Evolutionary conservation across 2,888 invertebrate species (phyloP), one percentile per base, ranked within the genome.

Genomic region (Gerosis bhagava): DNA sequence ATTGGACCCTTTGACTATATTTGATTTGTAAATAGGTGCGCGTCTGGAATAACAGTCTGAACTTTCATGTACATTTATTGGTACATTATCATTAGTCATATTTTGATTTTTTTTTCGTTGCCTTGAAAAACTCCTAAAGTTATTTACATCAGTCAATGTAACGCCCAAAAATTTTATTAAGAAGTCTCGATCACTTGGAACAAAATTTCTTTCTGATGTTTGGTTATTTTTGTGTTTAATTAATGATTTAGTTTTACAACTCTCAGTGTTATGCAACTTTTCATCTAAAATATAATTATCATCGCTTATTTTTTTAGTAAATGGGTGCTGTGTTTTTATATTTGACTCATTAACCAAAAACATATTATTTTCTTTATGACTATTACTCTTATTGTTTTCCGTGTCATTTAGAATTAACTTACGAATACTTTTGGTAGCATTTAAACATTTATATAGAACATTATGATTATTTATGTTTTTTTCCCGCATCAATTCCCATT

Each of bases 91-190:
- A 17, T 7, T 10, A 32, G 16, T 5, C 13, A 5, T 19, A 8
- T 13, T 39, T 12, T 31, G 11, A 10, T 25, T 25, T 5, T n/a
- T n/a, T n/a, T n/a, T n/a, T n/a, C n/a, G n/a, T n/a, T n/a, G n/a
- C n/a, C n/a, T n/a, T n/a, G n/a, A n/a, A n/a, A n/a, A n/a, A n/a
- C n/a, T n/a, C n/a, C n/a, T n/a, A n/a, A n/a, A n/a, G n/a, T n/a
- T 19, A 44, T 41, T 58, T 19, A 53, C 51, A 52, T 78, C 70
- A 29, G 69, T 61, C 44, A 87, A 64, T 7, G 84, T 83, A 5
- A 82, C 87, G 12, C 87, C 87, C 43, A 87, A 69, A 65, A 83
- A 80, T 35, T 76, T 70, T 15, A 87, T 73, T 34, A 65, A 61
- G 56, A 73, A 79, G 45, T 77, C 73, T 63, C 64, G 62, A 36